Evolutionary conservation across 2,113 vertebrate species (phyloP).

Genomic region (Cynoglossus semilaevis): DNA sequence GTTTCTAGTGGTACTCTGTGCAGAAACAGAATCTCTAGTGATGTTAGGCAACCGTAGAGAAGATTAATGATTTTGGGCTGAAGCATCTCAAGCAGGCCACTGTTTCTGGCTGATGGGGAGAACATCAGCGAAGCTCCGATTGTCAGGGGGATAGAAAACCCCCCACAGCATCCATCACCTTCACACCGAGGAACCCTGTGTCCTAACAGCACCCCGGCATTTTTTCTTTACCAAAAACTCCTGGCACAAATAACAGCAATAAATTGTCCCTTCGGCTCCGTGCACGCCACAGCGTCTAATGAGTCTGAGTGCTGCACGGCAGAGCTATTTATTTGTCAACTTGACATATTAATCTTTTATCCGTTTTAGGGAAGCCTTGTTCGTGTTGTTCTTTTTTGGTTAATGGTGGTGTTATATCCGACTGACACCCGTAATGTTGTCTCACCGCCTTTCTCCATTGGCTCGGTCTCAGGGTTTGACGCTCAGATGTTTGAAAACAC

Average conservation of each 20-base stretch:
- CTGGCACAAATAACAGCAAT: constrained; percentile 20
- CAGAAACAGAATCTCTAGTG: constrained; percentile 32
- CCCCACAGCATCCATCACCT: constrained; percentile 56
- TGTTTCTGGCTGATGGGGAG: constrained; percentile 30
- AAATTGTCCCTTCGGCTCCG: constrained; percentile 6
- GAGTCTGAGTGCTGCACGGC: neutral
- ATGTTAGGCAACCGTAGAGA: constrained; percentile 44
- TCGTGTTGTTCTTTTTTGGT: no score
- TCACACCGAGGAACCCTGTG: constrained; percentile 37
- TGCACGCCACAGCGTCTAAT: constrained; percentile 13
- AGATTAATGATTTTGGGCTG: constrained; percentile 53
- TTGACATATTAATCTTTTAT: constrained; percentile 6
- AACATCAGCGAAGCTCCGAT: constrained; percentile 44
- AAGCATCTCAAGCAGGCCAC: constrained; percentile 33
- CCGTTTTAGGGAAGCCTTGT: neutral
- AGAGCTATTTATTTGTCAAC: constrained; percentile 9
- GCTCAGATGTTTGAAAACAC: no score
- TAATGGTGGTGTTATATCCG: no score
- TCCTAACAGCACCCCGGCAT: constrained; percentile 28
- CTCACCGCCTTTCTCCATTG: no score
- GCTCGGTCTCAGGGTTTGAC: no score
- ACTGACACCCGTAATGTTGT: no score
- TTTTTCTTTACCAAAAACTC: constrained; percentile 19
- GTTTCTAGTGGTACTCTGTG: constrained; percentile 33
- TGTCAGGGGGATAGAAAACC: constrained; percentile 49